Base-by-base conservation (phyloP, 2,888 invertebrate genomes). In the Girardia tigrina region DNA sequence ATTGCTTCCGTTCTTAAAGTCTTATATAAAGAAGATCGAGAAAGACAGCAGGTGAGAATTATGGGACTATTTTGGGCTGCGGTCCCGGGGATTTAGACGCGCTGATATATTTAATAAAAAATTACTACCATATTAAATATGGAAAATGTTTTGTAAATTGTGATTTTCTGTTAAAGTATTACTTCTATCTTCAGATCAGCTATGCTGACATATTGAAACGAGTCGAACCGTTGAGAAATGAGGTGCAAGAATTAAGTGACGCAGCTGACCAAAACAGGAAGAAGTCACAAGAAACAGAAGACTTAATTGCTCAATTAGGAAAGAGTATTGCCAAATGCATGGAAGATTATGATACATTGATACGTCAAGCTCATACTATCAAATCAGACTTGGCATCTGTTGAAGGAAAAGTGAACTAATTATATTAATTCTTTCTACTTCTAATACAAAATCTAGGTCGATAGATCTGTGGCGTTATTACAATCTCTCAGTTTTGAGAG, bases 131-230 rank as follows among this genome's bases (percentile, higher is more conserved):
- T n/a, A n/a, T n/a, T n/a, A n/a, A n/a, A n/a, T n/a, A n/a, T n/a
- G n/a, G n/a, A n/a, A n/a, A n/a, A n/a, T n/a, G n/a, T n/a, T n/a
- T n/a, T n/a, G n/a, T n/a, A n/a, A n/a, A n/a, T n/a, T n/a, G n/a
- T n/a, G n/a, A n/a, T n/a, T n/a, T n/a, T n/a, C n/a, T n/a, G n/a
- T n/a, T n/a, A n/a, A n/a, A n/a, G n/a, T n/a, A n/a, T n/a, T 73
- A 29, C 69, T 78, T 72, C 74, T 70, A 20, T n/a, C 6, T 36
- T 36, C 82, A 91, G 90, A 90, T 94, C 8, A 81, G 81, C 86
- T 98, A 95, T 84, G 94, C 98, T 0, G 95, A 97, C 83, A 98
- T 98, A 93, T 87, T 99, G 84, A 95, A 95, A 86, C 91, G 93
- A 78, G 94, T 97, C 0, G 98, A 97, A 82, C 98, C 98, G 0